A percentile compares a stretch with the other conserved stretches of the same genome.
Conservation (phyloP, 2,888 invertebrate species). For the Noctua janthina region DNA sequence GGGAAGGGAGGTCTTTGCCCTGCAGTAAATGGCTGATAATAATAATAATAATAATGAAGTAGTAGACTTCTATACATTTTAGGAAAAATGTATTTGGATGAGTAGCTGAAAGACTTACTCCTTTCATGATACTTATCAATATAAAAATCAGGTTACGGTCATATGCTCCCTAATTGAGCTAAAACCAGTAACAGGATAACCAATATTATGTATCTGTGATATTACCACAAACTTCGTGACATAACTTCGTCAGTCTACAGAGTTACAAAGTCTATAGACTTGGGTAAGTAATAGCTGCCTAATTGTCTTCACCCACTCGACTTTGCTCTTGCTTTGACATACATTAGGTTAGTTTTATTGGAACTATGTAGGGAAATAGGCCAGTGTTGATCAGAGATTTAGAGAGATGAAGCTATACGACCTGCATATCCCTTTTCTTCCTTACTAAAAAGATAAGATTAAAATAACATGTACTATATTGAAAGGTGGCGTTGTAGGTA, state of each 20-base stretch:
- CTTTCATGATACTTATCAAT: not conserved
- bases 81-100: not conserved
- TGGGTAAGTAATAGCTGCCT: slow-evolving; percentile 23
- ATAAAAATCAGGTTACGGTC: not conserved
- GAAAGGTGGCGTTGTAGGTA: not conserved
- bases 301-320: slow-evolving; percentile 15
- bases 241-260: slow-evolving; percentile 20
- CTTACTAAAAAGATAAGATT: not conserved
- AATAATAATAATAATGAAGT: not conserved
- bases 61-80: not conserved
- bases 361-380: not conserved
- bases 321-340: not conserved
- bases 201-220: slow-evolving; percentile 3
- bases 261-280: slow-evolving; percentile 30
- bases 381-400: not conserved
- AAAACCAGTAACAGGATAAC: not conserved
- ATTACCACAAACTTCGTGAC: slow-evolving; percentile 12
- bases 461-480: not conserved
- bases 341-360: not conserved
- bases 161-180: not conserved
- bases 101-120: not conserved
- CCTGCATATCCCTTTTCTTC: not conserved
- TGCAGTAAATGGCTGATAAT: no score
- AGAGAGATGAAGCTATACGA: not conserved
- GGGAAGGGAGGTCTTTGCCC: no score